Base-by-base conservation (phyloP, 2,888 invertebrate species). In the Sicus ferrugineus region DNA sequence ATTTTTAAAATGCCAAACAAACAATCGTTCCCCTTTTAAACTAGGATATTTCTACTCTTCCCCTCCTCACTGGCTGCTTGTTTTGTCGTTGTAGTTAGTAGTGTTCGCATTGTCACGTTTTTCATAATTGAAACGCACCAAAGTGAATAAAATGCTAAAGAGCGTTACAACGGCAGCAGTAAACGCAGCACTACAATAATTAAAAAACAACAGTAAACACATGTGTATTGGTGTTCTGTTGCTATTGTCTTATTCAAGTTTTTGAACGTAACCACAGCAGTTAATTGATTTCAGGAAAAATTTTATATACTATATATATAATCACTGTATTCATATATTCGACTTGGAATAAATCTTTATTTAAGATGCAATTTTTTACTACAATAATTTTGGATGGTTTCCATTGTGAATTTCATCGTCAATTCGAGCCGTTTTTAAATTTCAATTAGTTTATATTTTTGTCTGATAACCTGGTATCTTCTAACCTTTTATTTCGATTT, bases 1-100 rank as follows among this genome's bases (percentile, higher is more conserved):
- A 77, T 78, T 79, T 76, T n/a, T n/a, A 65, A 75, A 76, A 75
- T 75, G 66, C 19, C 59, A 65, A 69, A 62, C 30, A 59, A 67
- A 59, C 61, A 67, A 62, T 68, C 63, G 54, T 68, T 23, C 28
- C 23, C 54, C 56, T 48, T 48, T 4, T 52, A 23, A 23, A 2
- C 23, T 11, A 4, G 50, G 3, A 2, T n/a, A 11, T 34, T 34
- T 7, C 34, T 14, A 14, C 34, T 34, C 34, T 34, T 34, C 34
- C 21, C 11, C 30, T 16, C 52, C n/a, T 28, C 52, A 30, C 48
- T 46, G 30, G 21, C 34, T 26, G 59, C 59, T 23, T 59, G 31
- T 14, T n/a, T 52, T 16, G 21, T 28, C 30, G 54, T 64, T 69
- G 14, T 69, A 65, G 58, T 72, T 58, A 68, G 21, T 38, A 64